These are phyloP conservation scores for Cheilosia pagana DNA, from an alignment of 2,888 invertebrate species.

Conservation along the genomic window DNA sequence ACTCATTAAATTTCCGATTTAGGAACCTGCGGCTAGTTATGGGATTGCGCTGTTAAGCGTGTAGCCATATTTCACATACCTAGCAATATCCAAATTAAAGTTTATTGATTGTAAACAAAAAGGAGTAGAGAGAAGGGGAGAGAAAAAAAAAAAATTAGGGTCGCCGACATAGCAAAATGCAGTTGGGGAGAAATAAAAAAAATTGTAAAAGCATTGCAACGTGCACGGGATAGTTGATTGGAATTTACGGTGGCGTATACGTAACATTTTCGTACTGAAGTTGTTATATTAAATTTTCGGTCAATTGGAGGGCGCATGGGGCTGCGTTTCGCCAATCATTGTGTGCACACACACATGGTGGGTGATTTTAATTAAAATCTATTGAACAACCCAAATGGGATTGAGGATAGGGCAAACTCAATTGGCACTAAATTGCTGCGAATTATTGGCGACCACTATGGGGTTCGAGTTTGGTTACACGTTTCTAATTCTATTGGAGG, in stretches of 20 bases:
- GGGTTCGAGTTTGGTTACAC: too few relatives aligned
- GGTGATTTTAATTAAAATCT: constrained; percentile 65
- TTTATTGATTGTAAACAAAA: constrained; percentile 48
- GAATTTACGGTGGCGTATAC: constrained; percentile 54
- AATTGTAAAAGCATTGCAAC: neutral
- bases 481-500: too few relatives aligned
- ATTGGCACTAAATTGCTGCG: neutral
- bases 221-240: constrained; percentile 43
- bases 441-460: neutral
- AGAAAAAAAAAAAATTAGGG: neutral
- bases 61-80: constrained; percentile 20
- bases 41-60: constrained; percentile 30
- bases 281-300: constrained; percentile 52
- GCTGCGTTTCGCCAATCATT: constrained; percentile 27
- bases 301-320: constrained; percentile 35
- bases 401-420: neutral
- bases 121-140: neutral
- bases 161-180: neutral
- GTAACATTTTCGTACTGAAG: constrained; percentile 32
- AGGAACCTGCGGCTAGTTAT: constrained; percentile 48
- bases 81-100: constrained; percentile 48
- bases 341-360: constrained; percentile 12
- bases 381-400: constrained; percentile 36
- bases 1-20: constrained; percentile 63
- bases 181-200: neutral